These are phyloP conservation scores for Chaenogobius annularis DNA, from an alignment of 2,113 vertebrate genomes.

Conservation along the genomic window DNA sequence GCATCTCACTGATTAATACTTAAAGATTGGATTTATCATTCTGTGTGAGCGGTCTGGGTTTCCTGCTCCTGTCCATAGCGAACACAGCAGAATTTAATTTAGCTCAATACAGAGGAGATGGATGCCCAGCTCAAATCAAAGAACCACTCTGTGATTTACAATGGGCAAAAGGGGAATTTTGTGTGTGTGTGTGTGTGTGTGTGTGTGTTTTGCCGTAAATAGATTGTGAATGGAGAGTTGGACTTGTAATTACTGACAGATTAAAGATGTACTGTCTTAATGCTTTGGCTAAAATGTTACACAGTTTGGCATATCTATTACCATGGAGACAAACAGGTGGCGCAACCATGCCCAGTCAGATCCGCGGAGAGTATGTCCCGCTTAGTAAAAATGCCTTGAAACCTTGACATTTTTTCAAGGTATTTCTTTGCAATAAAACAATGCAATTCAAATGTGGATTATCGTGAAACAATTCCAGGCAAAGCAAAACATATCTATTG, in stretches of 20 bases:
- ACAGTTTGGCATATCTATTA: too few species aligned
- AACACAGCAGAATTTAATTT: conserved; percentile 35
- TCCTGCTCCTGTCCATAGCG: conserved; percentile 26
- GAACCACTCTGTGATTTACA: conserved; percentile 7
- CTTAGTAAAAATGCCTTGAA: too few species aligned
- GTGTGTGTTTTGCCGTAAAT: not conserved
- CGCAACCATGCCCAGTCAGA: too few species aligned
- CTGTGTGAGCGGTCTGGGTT: conserved; percentile 24
- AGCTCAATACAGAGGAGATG: conserved; percentile 27
- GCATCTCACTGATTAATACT: conserved; percentile 40
- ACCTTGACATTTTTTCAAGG: too few species aligned
- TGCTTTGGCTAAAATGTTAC: too few species aligned
- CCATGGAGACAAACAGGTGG: too few species aligned
- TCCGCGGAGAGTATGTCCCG: too few species aligned
- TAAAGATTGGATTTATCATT: conserved; percentile 43
- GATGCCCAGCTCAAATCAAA: conserved; percentile 2
- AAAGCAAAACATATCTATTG: too few species aligned
- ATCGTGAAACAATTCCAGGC: too few species aligned
- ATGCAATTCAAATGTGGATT: too few species aligned
- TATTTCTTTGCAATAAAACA: too few species aligned
- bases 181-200: not conserved
- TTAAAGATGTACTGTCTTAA: not conserved
- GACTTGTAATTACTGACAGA: not conserved
- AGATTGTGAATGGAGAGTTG: not conserved
- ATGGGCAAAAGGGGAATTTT: not conserved